Evolutionary conservation across 2,888 invertebrate genomes (phyloP), one percentile per base, ranked within the genome.

Genomic region (Conomelus anceps): DNA sequence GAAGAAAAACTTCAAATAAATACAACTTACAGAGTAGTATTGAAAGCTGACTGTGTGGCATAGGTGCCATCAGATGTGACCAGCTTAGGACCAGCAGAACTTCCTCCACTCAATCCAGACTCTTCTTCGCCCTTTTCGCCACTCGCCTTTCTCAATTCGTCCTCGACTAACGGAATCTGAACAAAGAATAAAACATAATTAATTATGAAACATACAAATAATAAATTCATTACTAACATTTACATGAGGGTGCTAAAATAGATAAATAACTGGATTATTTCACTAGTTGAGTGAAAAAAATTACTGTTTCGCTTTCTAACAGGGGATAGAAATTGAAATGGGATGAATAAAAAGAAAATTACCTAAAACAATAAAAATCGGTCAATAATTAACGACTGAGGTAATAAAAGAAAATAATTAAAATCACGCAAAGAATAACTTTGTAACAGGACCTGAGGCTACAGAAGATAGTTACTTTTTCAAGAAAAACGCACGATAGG

Each of bases 41-140:
- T 98, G 94, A 99, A 98, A 85, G 98, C 99, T 91, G 99, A 99
- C 94, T 99, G 99, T 3, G 99, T 97, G 24, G 99, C 99, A 93
- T 99, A 99, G 0, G 99, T 99, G 22, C 99, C 99, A 94, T 99
- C 99, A 41, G 99, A 99, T 86, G 99, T 99, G 85, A 99, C 99
- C 90, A 98, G 94, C 92, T 96, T 96, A 34, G 96, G 95, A 1
- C 94, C 93, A 89, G 92, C 92, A 13, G 89, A 92, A 87, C 92
- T 92, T 23, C 94, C 93, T 0, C 94, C 93, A 0, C 93, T 91
- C 22, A 91, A 92, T 87, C 92, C 91, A 91, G 92, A 92, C 89
- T 92, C 93, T 88, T 95, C 95, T 22, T 95, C 94, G 7, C 94
- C 93, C 91, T 94, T 94, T 87, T 96, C 96, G 6, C 97, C 97